These are phyloP conservation scores for Rhincodon typus DNA, from an alignment of 2,797 vertebrate species.

Conservation along the genomic window DNA sequence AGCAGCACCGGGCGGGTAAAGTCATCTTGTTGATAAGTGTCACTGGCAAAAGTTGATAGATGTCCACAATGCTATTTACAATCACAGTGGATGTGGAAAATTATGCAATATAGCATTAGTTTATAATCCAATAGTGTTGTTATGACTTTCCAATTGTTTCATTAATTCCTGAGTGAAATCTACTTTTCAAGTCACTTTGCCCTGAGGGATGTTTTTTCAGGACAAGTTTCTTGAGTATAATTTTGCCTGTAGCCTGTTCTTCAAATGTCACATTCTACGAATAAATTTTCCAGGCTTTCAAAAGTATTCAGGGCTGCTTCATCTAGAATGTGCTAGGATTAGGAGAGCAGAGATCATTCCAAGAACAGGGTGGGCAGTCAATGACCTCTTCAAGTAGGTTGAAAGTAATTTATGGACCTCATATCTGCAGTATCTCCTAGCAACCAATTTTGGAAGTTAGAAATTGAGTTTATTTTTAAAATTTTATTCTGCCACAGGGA, in stretches of 20 bases:
- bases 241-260: background rate
- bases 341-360: background rate
- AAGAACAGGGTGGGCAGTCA: background rate
- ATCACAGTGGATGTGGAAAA: background rate
- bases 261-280: background rate
- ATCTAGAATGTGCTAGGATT: background rate
- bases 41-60: background rate
- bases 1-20: background rate
- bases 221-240: background rate
- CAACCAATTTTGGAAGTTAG: conserved; percentile 19
- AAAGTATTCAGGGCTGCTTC: background rate
- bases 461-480: conserved; percentile 19
- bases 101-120: background rate
- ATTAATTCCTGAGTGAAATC: background rate
- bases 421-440: background rate
- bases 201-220: background rate
- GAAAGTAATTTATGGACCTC: background rate
- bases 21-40: background rate
- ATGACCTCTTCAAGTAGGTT: background rate
- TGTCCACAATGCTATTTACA: background rate
- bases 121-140: background rate
- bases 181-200: background rate
- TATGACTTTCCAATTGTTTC: background rate
- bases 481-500: background rate
- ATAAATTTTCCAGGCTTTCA: background rate